Base-by-base conservation (phyloP, 1,140 invertebrate genomes). In the Fopius arisanus region DNA sequence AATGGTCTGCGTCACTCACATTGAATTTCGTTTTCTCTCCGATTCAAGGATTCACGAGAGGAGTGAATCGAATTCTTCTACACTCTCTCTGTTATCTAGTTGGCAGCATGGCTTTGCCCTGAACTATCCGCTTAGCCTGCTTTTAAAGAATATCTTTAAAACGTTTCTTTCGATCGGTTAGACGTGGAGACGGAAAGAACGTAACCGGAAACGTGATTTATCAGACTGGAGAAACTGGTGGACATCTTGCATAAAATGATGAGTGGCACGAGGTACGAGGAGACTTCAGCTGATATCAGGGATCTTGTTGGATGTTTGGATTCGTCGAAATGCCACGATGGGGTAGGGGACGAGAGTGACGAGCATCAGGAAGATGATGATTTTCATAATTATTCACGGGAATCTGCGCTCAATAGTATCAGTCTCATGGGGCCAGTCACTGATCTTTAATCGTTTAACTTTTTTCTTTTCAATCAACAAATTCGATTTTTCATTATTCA, bases 151-250 rank as follows among this genome's bases (percentile, higher is more conserved):
- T 77, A 73, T 78, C 69, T 82, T 79, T 75, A 74, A 77, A 70
- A 78, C 43, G 65, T 78, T 77, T 78, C 29, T 78, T 77, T 80
- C 79, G 79, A 73, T 68, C 76, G 70, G 77, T 78, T 78, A 81
- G 73, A 71, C 77, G 75, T 77, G 73, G 72, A 59, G 67, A 76
- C 67, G 54, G 31, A 74, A 68, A 71, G 51, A 78, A 80, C 78
- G 81, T 83, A 82, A 86, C 79, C 78, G 78, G 79, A 82, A 83
- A 80, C 84, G 71, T 86, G 77, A 84, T 87, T 88, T 88, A 73
- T 83, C 80, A 88, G 86, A 86, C 78, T 85, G 77, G 85, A 86
- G 81, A 83, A 83, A 78, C 84, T 83, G 83, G 80, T 83, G 79
- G 81, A 79, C 74, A 82, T 81, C 75, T 81, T 83, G 65, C 83